Evolutionary conservation across 2,888 invertebrate species (phyloP).

Genomic region (Dicroscelio sp.): DNA sequence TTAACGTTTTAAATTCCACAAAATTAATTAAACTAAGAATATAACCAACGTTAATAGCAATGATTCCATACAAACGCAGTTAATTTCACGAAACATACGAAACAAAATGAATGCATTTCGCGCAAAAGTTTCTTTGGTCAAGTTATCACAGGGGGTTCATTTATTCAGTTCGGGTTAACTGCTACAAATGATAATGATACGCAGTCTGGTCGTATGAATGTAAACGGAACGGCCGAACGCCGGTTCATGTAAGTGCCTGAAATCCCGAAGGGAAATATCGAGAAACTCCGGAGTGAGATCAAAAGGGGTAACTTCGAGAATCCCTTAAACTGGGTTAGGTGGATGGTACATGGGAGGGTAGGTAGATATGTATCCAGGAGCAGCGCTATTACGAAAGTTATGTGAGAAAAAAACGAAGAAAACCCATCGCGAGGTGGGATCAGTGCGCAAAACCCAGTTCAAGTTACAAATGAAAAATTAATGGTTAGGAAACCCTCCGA

Average conservation of each 20-base stretch:
- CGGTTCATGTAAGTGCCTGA: conserved; percentile 28
- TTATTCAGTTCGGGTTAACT: conserved; percentile 37
- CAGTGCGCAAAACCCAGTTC: not conserved
- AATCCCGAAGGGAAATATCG: conserved; percentile 54
- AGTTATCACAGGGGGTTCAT: conserved; percentile 17
- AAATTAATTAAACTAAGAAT: too few relatives aligned
- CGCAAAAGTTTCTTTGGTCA: conserved; percentile 12
- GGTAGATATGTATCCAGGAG: conserved; percentile 13
- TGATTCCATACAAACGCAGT: too few relatives aligned
- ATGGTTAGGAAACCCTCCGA: not conserved
- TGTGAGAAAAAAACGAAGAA: not conserved
- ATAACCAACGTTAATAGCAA: too few relatives aligned
- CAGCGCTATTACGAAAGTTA: conserved; percentile 21
- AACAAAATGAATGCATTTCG: not conserved
- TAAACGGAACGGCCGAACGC: conserved; percentile 28
- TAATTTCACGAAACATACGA: too few relatives aligned
- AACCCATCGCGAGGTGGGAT: conserved; percentile 5
- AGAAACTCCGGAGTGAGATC: conserved; percentile 21
- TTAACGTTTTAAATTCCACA: too few relatives aligned
- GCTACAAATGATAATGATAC: conserved; percentile 16
- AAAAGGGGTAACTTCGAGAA: conserved; percentile 44
- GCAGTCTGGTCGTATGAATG: conserved; percentile 37
- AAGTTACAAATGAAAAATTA: not conserved
- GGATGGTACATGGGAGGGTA: not conserved
- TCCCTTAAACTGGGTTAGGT: conserved; percentile 51